phyloP scores from a whole-genome alignment of 2,113 vertebrate species.

The Leptosomus discolor region DNA sequence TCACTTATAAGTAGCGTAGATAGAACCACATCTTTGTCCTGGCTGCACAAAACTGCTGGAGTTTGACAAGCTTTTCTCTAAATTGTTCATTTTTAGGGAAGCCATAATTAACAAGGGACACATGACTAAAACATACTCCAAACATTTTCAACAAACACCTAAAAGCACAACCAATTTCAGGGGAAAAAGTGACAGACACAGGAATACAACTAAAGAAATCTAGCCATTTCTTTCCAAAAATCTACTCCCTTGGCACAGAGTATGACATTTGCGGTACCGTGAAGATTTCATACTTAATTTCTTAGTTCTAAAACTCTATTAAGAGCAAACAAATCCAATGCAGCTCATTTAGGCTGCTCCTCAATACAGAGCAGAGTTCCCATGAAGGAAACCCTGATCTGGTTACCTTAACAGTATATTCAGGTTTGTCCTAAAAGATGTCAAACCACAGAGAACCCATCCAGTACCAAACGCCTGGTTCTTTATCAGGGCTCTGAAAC shows the following conservation, averaged over 20 bases:
- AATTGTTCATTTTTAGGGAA: background rate
- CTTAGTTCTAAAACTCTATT: background rate
- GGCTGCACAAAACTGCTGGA: background rate
- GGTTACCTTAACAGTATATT: background rate
- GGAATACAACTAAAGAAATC: background rate
- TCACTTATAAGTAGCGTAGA: too few species aligned
- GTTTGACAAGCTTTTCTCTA: background rate
- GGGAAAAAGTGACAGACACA: background rate
- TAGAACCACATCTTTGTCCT: background rate
- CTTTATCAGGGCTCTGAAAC: background rate
- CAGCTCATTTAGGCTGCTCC: background rate
- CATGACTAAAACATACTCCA: background rate
- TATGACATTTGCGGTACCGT: background rate
- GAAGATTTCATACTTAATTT: background rate
- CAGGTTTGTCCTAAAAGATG: background rate
- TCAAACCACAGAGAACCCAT: background rate
- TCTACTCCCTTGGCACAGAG: background rate
- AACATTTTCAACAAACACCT: background rate
- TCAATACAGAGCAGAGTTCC: fast-evolving
- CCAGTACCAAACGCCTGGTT: background rate
- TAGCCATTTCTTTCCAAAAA: background rate
- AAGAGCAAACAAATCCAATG: background rate
- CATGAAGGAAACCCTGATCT: background rate
- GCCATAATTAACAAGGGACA: background rate
- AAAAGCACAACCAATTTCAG: background rate